Evolutionary conservation across 2,113 vertebrate species (phyloP).

Genomic region (Calidris pugnax): DNA sequence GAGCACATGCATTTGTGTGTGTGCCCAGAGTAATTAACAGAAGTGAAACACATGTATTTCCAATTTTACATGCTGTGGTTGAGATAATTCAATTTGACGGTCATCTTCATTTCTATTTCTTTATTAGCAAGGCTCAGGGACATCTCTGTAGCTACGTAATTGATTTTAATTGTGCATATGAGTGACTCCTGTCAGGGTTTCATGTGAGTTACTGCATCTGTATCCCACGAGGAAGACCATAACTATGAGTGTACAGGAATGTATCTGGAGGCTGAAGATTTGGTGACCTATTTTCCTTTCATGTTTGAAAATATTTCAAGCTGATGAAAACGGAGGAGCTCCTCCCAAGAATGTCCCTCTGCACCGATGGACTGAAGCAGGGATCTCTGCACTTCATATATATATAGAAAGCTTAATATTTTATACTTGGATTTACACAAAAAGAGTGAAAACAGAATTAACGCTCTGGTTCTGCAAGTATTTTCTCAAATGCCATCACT

Average conservation of each 20-base stretch:
- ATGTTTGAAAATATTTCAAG: neutral
- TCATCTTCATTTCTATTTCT: too few relatives aligned
- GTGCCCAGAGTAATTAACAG: slow-evolving; percentile 30
- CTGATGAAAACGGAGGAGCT: neutral
- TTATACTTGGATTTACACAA: neutral
- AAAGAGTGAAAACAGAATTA: neutral
- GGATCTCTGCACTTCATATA: neutral
- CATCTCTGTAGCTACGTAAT: slow-evolving; percentile 18
- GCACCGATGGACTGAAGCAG: rapidly evolving
- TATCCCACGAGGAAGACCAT: neutral
- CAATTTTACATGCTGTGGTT: neutral
- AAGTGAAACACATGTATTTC: slow-evolving; percentile 38
- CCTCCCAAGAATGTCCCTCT: neutral
- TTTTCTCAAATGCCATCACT: neutral
- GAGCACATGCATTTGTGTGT: neutral
- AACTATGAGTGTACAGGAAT: neutral
- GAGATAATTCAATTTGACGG: too few relatives aligned
- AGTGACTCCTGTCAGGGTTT: slow-evolving; percentile 1
- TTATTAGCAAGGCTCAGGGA: slow-evolving; percentile 41
- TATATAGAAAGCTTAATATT: neutral
- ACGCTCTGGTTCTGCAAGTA: neutral
- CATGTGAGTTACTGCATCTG: neutral
- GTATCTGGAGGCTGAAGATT: neutral
- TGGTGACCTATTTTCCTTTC: neutral
- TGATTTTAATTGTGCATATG: slow-evolving; percentile 41